These are phyloP conservation scores for Pyxicephalus adspersus DNA, from an alignment of 2,113 vertebrate species.

Conservation along the genomic window DNA sequence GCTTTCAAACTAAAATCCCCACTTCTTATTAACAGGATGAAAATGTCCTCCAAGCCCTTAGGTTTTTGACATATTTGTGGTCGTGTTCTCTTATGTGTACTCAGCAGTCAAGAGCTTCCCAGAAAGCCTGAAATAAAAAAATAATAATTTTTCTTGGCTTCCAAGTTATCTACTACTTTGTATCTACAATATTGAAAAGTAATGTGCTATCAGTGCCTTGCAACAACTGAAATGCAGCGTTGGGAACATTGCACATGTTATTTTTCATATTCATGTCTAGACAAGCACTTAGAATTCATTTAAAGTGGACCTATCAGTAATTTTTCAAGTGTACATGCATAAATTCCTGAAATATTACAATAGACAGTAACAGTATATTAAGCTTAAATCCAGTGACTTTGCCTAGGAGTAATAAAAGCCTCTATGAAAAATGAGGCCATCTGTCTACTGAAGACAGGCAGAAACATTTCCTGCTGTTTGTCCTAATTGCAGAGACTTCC, in stretches of 20 bases:
- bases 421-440: no score
- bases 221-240: not conserved
- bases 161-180: slow-evolving; percentile 17
- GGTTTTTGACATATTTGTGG: slow-evolving; percentile 47
- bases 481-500: no score
- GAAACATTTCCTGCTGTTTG: no score
- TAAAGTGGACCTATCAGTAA: no score
- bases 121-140: slow-evolving; percentile 45
- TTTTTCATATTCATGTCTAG: slow-evolving; percentile 30
- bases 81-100: slow-evolving; percentile 39
- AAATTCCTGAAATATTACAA: no score
- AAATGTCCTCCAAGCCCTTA: slow-evolving; percentile 37
- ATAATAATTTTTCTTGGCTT: slow-evolving; percentile 9
- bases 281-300: not conserved
- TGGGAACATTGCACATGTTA: not conserved
- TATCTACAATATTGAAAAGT: slow-evolving; percentile 36
- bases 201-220: not conserved
- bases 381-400: no score
- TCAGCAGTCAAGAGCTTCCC: slow-evolving; percentile 35
- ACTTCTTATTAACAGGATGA: slow-evolving; percentile 50
- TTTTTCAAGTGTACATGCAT: no score
- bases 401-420: no score
- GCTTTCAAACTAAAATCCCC: slow-evolving; percentile 31
- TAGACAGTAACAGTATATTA: no score
- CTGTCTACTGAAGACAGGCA: no score